phyloP scores from a whole-genome alignment of 2,888 invertebrate species.

The Alloplasta piceator region DNA sequence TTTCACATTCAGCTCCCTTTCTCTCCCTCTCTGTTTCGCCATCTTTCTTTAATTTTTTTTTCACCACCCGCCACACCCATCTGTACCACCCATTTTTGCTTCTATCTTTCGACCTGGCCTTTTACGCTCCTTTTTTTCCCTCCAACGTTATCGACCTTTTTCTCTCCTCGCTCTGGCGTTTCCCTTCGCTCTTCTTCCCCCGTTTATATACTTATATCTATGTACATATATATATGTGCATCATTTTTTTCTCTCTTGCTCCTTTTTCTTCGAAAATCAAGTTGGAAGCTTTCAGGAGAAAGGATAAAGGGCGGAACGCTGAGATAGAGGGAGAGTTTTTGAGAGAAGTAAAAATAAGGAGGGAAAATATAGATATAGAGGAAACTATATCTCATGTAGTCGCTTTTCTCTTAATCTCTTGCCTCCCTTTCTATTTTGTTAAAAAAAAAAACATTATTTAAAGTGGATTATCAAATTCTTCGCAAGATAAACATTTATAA shows the following conservation, averaged over 20 bases:
- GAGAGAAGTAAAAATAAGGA: neutral
- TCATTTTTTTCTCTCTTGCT: constrained; percentile 38
- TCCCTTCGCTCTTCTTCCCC: constrained; percentile 74
- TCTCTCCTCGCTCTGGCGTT: constrained; percentile 68
- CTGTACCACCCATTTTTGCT: constrained; percentile 55
- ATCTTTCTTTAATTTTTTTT: constrained; percentile 63
- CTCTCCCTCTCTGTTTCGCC: constrained; percentile 54
- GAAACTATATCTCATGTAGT: constrained; percentile 46
- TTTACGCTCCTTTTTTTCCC: constrained; percentile 78
- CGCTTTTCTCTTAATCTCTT: neutral
- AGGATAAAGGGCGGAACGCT: constrained; percentile 55
- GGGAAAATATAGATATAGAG: constrained; percentile 34
- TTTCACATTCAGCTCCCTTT: constrained; percentile 44
- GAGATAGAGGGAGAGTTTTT: constrained; percentile 16
- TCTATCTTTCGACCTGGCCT: constrained; percentile 70
- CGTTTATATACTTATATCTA: constrained; percentile 68
- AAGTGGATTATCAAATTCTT: no score
- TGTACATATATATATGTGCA: constrained; percentile 49
- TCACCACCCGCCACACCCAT: constrained; percentile 49
- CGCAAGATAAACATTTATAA: no score
- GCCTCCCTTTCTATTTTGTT: constrained; percentile 32
- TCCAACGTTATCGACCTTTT: constrained; percentile 81
- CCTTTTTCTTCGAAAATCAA: constrained; percentile 2
- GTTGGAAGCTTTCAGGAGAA: constrained; percentile 60
- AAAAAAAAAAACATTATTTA: no score